Evolutionary conservation across 2,113 vertebrate species (phyloP), one percentile per base, ranked within the genome.

Genomic region (Rhynchomys soricoides): DNA sequence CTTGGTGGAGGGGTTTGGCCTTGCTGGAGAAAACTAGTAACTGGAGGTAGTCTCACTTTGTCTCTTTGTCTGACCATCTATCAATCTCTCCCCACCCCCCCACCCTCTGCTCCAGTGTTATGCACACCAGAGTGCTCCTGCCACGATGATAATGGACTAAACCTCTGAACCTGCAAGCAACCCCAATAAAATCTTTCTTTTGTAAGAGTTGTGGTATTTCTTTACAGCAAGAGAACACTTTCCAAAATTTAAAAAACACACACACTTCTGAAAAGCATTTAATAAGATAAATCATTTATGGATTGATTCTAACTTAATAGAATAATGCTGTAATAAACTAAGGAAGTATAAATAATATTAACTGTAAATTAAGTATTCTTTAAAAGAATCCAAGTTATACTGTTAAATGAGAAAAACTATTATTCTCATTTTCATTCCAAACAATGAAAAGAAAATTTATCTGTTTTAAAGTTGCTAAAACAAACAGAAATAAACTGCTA

Each of bases 251-350:
- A 86, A 94, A 81, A 59, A 66, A 75, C 1, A 82, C 8, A 73
- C 0, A 45, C 9, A 90, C 92, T 89, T 91, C 11, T 70, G 64
- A n/a, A 90, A 92, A 92, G 93, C 22, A 11, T 91, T 96, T 89
- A 95, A 89, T 1, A 78, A 82, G 16, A 57, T 21, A 95, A 91
- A 90, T 73, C 24, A 94, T 45, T 77, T 96, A 94, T 82, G 62
- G 94, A 83, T 16, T 26, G 89, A 89, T 57, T 94, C n/a, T 93
- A 96, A 66, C 45, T 93, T 96, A 97, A 95, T 88, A 90, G 70
- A 26, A n/a, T 15, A n/a, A 90, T 40, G 15, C 13, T 77, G 31
- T 29, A 96, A 86, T 81, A 89, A 96, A 82, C 3, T 89, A 10
- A 93, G 10, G 13, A 9, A 94, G 57, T 66, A 89, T 79, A 86